A percentile compares a stretch with the other conserved stretches of the same genome.
Evolutionary conservation across 1,140 invertebrate genomes (phyloP).

Genomic region (Drosophila ogumai): DNA sequence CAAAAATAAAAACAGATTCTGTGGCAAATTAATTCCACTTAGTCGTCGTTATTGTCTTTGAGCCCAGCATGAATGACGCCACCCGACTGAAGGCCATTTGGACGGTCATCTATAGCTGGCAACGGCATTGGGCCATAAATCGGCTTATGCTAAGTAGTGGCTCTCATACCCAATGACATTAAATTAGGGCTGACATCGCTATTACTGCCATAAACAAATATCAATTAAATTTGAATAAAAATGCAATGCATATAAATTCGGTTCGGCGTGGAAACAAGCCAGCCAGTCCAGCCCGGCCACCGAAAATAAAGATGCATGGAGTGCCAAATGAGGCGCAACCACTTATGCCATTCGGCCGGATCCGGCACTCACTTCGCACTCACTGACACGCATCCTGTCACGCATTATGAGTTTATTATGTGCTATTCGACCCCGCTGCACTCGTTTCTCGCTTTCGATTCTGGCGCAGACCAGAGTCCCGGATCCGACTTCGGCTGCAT

Average conservation of each 20-base stretch:
- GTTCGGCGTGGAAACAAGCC: background rate
- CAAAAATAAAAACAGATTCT: background rate
- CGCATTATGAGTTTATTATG: constrained; percentile 74
- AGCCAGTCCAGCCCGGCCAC: constrained; percentile 5
- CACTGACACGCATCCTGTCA: constrained; percentile 50
- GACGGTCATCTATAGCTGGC: constrained; percentile 20
- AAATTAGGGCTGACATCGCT: constrained; percentile 53
- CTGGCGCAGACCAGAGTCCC: constrained; percentile 4
- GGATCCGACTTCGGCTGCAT: constrained; percentile 19
- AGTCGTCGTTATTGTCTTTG: constrained; percentile 20
- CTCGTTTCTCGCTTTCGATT: constrained; percentile 6
- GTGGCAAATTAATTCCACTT: constrained; percentile 40
- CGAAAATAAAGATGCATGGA: constrained; percentile 59
- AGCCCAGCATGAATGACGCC: constrained; percentile 30
- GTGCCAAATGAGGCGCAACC: constrained; percentile 68
- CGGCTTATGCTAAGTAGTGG: constrained; percentile 33
- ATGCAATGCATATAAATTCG: constrained; percentile 64
- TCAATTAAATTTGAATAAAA: constrained; percentile 82
- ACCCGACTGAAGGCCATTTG: constrained; percentile 35
- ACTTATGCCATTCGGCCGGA: constrained; percentile 48
- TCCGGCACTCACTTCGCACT: constrained; percentile 28
- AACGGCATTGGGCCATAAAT: constrained; percentile 42
- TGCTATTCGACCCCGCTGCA: constrained; percentile 52
- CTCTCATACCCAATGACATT: constrained; percentile 36
- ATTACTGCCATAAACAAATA: constrained; percentile 63